A percentile compares a stretch with the other conserved stretches of the same genome.
Evolutionary conservation across 2,113 vertebrate genomes (phyloP).

Genomic region (Leptocoma aspasia): DNA sequence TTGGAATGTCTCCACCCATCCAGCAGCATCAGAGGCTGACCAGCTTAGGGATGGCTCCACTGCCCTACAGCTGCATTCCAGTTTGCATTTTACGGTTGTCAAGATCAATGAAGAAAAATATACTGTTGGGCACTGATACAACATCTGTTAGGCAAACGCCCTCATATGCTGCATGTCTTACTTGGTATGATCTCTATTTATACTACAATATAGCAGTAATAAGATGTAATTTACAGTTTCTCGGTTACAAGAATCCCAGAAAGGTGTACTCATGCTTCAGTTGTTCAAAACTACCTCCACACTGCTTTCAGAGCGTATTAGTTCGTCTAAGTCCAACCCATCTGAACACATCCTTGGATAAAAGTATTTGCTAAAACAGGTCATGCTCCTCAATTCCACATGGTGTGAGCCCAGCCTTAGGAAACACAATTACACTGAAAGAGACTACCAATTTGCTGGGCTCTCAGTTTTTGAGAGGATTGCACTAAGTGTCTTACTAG

Average conservation of each 20-base stretch:
- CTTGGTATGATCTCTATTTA: neutral
- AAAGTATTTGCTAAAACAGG: neutral
- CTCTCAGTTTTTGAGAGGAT: neutral
- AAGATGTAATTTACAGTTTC: neutral
- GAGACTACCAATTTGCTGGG: neutral
- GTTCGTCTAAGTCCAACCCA: neutral
- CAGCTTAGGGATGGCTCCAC: neutral
- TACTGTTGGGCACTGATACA: neutral
- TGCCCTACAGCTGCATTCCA: slow-evolving; percentile 4
- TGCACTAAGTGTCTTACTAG: neutral
- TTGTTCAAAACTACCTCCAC: neutral
- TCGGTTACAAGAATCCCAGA: neutral
- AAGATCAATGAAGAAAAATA: slow-evolving; percentile 20
- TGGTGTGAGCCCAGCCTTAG: neutral
- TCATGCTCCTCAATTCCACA: neutral
- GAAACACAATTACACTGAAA: neutral
- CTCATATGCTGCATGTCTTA: neutral
- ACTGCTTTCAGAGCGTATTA: neutral
- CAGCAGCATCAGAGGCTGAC: slow-evolving; percentile 56
- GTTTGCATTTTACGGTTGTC: slow-evolving; percentile 20
- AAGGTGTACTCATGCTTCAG: neutral
- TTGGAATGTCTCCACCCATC: slow-evolving; percentile 81
- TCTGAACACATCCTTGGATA: neutral
- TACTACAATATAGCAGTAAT: neutral
- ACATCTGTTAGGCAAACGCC: neutral